Evolutionary conservation across 1,140 invertebrate species (phyloP), one percentile per base, ranked within the genome.

Genomic region (Lepidotrigona ventralis): DNA sequence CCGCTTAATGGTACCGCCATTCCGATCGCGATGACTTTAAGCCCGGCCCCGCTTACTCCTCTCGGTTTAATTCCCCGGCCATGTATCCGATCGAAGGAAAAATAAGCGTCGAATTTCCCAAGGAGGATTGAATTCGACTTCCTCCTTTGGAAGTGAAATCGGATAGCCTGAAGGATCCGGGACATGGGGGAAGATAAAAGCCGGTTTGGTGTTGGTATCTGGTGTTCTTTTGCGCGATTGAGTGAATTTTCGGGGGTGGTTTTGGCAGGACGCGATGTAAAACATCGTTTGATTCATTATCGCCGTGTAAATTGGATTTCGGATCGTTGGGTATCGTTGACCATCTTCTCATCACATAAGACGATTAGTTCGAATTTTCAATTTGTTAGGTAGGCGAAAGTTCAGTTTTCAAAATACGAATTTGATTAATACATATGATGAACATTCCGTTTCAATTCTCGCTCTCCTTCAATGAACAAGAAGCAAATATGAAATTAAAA

Each of bases 21-120:
- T 60, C 19, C 23, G 85, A 77, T 80, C 70, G 69, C 85, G n/a
- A 77, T 77, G 68, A 68, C 75, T 77, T 66, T 29, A 73, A 74
- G 26, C 68, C 39, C 60, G 51, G n/a, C 54, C 21, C 63, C 0
- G 39, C 39, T 46, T 8, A 46, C 9, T 46, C 39, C 39, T 46
- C 39, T 3, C 8, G 23, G 66, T 53, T 26, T 77, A 72, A 87
- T 79, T 78, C 72, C 51, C 26, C 15, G n/a, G n/a, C 21, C 8
- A 46, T 39, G 17, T 56, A 8, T 26, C 58, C 53, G 29, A 58
- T 76, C 68, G 12, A n/a, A 3, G 21, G 14, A 26, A 46, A 46
- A 46, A 46, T 46, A 46, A 0, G 29, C 33, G 5, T 68, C n/a
- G 26, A 33, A 53, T 78, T 39, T 78, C 58, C n/a, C 14, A 56